Evolutionary conservation across 2,888 invertebrate genomes (phyloP).

Genomic region (Bellardia pandia): DNA sequence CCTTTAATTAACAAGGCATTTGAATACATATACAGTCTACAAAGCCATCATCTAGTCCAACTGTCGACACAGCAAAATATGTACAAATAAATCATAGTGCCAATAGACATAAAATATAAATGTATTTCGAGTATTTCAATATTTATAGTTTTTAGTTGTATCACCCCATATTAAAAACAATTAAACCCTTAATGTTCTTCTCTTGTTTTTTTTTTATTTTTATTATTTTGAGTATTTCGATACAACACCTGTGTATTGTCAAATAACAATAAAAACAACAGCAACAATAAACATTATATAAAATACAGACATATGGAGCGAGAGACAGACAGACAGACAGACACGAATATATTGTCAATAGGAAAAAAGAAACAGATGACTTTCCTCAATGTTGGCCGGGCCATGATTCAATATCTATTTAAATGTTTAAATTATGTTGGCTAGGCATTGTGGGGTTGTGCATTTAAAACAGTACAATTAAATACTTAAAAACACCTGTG

Average conservation of each 20-base stretch:
- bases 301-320: neutral
- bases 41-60: too few relatives aligned
- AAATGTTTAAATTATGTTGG: neutral
- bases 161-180: constrained; percentile 56
- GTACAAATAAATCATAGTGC: constrained; percentile 46
- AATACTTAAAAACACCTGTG: constrained; percentile 54
- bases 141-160: constrained; percentile 54
- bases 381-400: neutral
- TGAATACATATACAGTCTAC: too few relatives aligned
- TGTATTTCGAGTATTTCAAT: constrained; percentile 28
- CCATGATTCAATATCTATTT: constrained; percentile 5
- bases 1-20: too few relatives aligned
- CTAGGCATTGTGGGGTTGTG: neutral
- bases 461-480: neutral
- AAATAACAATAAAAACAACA: constrained; percentile 18
- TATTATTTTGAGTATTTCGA: neutral
- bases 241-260: constrained; percentile 61
- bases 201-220: constrained; percentile 8
- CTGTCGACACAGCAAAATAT: neutral
- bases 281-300: constrained; percentile 20
- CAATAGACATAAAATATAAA: constrained; percentile 53
- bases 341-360: neutral
- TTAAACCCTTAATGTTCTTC: constrained; percentile 37
- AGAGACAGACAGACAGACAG: neutral
- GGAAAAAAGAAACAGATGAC: constrained; percentile 8